Evolutionary conservation across 2,113 vertebrate genomes (phyloP).

Genomic region (Hyaena hyaena): DNA sequence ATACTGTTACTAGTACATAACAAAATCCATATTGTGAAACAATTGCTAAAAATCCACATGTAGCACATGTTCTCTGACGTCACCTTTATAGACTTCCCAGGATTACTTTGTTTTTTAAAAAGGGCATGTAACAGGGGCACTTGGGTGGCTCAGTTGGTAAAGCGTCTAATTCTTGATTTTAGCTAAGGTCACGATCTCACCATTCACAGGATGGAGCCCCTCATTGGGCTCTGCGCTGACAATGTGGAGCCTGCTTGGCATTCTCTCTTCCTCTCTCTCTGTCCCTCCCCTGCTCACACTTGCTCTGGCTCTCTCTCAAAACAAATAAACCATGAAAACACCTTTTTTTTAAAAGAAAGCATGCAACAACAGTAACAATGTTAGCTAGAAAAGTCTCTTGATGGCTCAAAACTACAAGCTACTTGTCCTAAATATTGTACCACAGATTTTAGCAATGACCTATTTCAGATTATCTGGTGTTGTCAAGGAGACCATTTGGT

Average conservation of each 20-base stretch:
- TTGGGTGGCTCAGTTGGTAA: no score
- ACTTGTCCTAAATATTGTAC: no score
- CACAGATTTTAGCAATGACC: background rate
- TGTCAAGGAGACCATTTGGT: background rate
- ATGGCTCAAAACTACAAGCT: background rate
- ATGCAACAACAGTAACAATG: background rate
- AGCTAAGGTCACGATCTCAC: no score
- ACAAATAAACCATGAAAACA: no score
- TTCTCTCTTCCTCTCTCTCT: rapidly evolving
- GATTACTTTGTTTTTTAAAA: background rate
- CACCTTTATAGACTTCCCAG: background rate
- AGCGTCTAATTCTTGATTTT: no score
- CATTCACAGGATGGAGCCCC: no score
- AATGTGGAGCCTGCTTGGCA: no score
- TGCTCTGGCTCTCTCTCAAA: no score
- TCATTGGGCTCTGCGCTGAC: no score
- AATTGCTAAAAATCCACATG: background rate
- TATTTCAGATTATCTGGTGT: background rate
- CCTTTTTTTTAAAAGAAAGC: no score
- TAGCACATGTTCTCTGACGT: background rate
- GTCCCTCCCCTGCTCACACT: no score
- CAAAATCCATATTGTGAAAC: background rate
- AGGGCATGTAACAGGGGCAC: background rate
- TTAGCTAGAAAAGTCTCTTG: background rate
- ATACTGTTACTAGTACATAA: background rate